Evolutionary conservation across 2,797 vertebrate species (phyloP).

Genomic region (Chelmon rostratus): DNA sequence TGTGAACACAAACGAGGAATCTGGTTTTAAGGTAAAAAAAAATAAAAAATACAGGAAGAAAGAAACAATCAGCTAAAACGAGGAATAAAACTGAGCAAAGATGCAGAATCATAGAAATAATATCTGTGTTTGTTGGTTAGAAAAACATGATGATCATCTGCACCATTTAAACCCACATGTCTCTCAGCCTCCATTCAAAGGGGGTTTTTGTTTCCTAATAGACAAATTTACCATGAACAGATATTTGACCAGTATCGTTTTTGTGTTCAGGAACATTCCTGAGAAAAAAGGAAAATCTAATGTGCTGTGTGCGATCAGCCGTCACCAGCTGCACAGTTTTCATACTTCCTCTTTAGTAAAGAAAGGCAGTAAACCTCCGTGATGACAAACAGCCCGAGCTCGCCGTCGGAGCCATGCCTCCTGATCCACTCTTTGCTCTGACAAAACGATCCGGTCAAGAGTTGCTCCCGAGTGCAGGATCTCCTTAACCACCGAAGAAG

Average conservation of each 20-base stretch:
- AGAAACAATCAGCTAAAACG: no score
- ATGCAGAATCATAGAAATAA: no score
- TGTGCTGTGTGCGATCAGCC: background rate
- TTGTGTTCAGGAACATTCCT: background rate
- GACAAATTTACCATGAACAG: background rate
- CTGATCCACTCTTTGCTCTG: constrained; percentile 22
- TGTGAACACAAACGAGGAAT: no score
- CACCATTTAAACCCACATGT: background rate
- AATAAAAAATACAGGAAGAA: no score
- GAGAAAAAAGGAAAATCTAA: background rate
- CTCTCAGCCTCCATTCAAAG: background rate
- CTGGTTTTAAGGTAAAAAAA: no score
- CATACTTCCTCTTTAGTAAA: background rate
- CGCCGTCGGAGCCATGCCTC: background rate
- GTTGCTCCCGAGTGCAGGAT: constrained; percentile 14
- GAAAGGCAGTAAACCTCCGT: constrained; percentile 9
- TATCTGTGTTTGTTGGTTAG: no score
- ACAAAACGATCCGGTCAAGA: constrained; percentile 36
- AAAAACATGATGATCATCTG: background rate
- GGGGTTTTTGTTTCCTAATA: background rate
- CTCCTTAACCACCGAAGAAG: constrained; percentile 62
- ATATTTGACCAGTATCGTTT: background rate
- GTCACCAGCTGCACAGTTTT: constrained; percentile 12
- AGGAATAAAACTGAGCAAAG: no score
- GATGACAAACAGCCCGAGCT: constrained; percentile 24